Percentiles rank a stretch among this genome's conserved stretches.
phyloP scores from a whole-genome alignment of 2,113 vertebrate species.

The Struthio camelus region DNA sequence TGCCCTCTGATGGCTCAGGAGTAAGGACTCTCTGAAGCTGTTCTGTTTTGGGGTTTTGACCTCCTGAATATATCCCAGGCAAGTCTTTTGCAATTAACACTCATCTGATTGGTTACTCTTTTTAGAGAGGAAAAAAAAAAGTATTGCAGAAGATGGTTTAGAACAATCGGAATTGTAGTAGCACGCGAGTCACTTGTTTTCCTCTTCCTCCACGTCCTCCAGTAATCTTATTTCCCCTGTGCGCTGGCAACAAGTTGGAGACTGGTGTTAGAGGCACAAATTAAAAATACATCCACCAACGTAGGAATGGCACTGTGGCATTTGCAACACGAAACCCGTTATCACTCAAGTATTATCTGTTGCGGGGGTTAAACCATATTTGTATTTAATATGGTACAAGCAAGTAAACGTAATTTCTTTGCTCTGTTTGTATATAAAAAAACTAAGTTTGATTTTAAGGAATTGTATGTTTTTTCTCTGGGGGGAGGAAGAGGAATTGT shows the following conservation, averaged over 20 bases:
- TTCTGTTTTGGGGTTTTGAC: background rate
- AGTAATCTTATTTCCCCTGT: background rate
- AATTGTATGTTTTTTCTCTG: background rate
- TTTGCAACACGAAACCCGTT: background rate
- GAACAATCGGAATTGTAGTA: background rate
- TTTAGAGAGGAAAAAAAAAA: too few species aligned
- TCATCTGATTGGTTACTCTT: background rate
- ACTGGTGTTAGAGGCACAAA: background rate
- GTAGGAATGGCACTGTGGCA: background rate
- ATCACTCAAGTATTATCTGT: background rate
- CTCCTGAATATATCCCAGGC: background rate
- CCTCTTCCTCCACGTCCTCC: background rate
- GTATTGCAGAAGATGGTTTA: background rate
- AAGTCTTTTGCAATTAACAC: background rate
- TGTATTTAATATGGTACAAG: slow-evolving; percentile 5
- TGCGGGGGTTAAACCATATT: background rate
- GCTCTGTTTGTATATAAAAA: slow-evolving; percentile 19
- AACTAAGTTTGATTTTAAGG: slow-evolving; percentile 29
- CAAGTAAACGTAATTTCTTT: background rate
- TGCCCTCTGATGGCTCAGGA: background rate
- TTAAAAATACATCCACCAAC: background rate
- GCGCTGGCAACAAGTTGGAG: background rate
- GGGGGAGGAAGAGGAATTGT: background rate
- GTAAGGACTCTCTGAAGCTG: background rate
- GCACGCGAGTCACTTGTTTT: background rate